Base-by-base conservation (phyloP, 2,113 vertebrate species). In the Argyrosomus japonicus region DNA sequence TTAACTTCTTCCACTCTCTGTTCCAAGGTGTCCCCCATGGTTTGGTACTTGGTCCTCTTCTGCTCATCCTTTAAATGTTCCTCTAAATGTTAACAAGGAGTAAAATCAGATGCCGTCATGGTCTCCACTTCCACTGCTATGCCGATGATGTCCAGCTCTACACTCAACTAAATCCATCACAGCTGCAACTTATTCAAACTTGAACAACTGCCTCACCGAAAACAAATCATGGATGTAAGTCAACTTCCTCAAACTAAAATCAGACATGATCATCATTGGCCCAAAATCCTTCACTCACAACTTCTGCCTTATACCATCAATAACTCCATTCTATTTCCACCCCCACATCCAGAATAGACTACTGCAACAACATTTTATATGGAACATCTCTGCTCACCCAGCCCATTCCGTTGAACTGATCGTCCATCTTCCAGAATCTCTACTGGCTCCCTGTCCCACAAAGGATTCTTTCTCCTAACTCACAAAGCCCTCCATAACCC, bases 151-250 rank as follows among this genome's bases (percentile, higher is more conserved):
- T 51, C 18, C 2, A 51, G 18, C 58, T 51, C 18, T 29, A 64
- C 67, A 68, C 25, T 58, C 43, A 11, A 51, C 67, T n/a, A 14
- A 72, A 61, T 67, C 60, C 27, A 25, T 29, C 15, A 2, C 19
- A 43, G 19, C 25, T 62, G 50, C 27, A 58, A 32, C 68, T 61
- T 25, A 25, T 21, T 54, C 45, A 48, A 64, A 23, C 47, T 68
- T 82, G 65, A 79, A 36, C 78, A 79, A 50, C 23, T 64, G 53
- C 47, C 21, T 79, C 50, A 18, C 25, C 17, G n/a, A 82, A 75
- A 84, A 65, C n/a, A 86, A 50, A 69, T n/a, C 14, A 53, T 19
- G 29, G 36, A 56, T 32, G 50, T 3, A 36, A 45, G 45, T 15
- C 54, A 17, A 36, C 54, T 48, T 53, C 56, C 36, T 47, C 54